phyloP scores from a whole-genome alignment of 2,797 vertebrate genomes.

The Yasuhikotakia modesta region DNA sequence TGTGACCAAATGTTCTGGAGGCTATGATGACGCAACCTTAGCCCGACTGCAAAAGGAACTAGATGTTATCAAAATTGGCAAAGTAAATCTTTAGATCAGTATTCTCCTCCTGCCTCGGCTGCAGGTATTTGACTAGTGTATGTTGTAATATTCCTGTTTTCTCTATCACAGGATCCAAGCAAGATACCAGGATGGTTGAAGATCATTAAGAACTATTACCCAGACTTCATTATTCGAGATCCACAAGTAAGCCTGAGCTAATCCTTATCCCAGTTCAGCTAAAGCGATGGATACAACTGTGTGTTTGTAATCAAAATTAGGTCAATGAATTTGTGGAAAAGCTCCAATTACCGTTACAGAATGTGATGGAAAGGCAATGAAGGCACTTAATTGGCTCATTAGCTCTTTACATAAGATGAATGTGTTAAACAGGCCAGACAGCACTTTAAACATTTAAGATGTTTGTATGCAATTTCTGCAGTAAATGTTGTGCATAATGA shows the following conservation, averaged over 20 bases:
- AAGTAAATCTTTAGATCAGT: conserved; percentile 72
- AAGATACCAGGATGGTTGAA: conserved; percentile 96
- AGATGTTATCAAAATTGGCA: conserved; percentile 97
- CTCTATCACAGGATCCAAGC: conserved; percentile 83
- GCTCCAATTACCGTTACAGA: not conserved
- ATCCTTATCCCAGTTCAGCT: not conserved
- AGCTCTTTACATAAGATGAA: conserved; percentile 4
- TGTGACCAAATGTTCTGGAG: conserved; percentile 94
- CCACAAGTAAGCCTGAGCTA: conserved; percentile 83
- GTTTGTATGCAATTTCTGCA: not conserved
- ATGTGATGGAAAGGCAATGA: conserved; percentile 1
- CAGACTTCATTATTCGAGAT: conserved; percentile 93
- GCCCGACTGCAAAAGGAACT: conserved; percentile 92
- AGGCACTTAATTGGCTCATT: conserved; percentile 19
- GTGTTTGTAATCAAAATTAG: conserved; percentile 30
- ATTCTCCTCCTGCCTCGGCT: not conserved
- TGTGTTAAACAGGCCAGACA: conserved; percentile 18
- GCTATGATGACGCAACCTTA: conserved; percentile 92
- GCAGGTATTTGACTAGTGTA: not conserved
- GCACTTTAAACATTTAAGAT: not conserved
- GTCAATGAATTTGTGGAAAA: conserved; percentile 3
- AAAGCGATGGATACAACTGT: conserved; percentile 5
- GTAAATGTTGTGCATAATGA: not conserved
- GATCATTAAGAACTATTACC: conserved; percentile 97
- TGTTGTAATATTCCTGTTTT: not conserved